These are phyloP conservation scores for Oreotrochilus melanogaster DNA, from an alignment of 2,113 vertebrate species.

Conservation along the genomic window DNA sequence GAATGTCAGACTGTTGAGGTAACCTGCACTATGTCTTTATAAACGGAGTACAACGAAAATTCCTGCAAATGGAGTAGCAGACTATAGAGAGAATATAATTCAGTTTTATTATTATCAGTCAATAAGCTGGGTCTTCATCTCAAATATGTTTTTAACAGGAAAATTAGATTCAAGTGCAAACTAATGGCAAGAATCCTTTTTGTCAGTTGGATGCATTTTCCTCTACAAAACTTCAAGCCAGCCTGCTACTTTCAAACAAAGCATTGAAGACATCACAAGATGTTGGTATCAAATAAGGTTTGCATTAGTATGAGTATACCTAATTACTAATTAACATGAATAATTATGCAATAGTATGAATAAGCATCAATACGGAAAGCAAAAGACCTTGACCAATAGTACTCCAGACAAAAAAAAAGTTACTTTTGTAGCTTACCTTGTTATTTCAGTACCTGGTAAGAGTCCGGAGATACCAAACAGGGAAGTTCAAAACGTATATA, in stretches of 20 bases:
- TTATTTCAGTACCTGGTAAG: neutral
- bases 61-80: neutral
- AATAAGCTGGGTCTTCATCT: neutral
- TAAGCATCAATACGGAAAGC: neutral
- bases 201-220: neutral
- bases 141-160: neutral
- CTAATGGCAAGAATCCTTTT: neutral
- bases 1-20: neutral
- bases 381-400: neutral
- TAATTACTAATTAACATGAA: neutral
- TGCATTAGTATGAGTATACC: neutral
- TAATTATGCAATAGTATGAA: neutral
- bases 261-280: neutral
- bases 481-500: neutral
- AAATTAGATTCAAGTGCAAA: neutral
- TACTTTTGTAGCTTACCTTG: neutral
- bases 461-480: neutral
- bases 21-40: conserved; percentile 19
- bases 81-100: neutral
- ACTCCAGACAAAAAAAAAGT: neutral
- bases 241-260: neutral
- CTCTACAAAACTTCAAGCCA: neutral
- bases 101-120: neutral
- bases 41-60: neutral
- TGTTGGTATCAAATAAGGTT: neutral